Conservation (phyloP, 2,797 vertebrate species). For the Basileuterus tristriatus region DNA sequence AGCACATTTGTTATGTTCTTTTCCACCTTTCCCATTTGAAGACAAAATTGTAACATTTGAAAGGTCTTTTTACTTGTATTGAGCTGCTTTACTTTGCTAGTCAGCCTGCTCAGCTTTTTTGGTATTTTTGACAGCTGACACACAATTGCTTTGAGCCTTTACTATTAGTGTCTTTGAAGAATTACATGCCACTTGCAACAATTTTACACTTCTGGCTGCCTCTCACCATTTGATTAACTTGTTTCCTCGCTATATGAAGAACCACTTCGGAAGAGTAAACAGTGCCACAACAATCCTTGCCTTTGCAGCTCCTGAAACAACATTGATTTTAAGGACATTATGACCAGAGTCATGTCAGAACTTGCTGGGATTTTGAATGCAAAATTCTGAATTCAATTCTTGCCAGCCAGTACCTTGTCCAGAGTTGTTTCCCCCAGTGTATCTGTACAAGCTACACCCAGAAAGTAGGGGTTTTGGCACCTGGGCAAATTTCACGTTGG, state of each 20-base stretch:
- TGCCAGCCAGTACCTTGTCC: neutral
- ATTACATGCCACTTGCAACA: neutral
- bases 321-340: neutral
- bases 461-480: neutral
- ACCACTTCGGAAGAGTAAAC: neutral
- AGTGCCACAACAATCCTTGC: neutral
- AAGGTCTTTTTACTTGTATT: neutral
- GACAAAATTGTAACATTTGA: neutral
- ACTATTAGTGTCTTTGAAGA: neutral
- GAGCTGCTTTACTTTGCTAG: neutral
- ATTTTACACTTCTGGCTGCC: neutral
- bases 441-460: neutral
- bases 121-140: neutral
- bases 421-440: neutral
- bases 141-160: neutral
- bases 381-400: neutral
- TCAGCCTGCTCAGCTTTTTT: neutral
- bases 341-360: neutral
- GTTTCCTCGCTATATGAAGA: neutral
- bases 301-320: neutral
- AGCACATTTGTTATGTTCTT: neutral
- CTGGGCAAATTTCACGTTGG: neutral
- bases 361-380: neutral
- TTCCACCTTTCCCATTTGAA: neutral
- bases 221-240: neutral